phyloP scores from a whole-genome alignment of 2,888 invertebrate species.

The Calliphora vomitoria region DNA sequence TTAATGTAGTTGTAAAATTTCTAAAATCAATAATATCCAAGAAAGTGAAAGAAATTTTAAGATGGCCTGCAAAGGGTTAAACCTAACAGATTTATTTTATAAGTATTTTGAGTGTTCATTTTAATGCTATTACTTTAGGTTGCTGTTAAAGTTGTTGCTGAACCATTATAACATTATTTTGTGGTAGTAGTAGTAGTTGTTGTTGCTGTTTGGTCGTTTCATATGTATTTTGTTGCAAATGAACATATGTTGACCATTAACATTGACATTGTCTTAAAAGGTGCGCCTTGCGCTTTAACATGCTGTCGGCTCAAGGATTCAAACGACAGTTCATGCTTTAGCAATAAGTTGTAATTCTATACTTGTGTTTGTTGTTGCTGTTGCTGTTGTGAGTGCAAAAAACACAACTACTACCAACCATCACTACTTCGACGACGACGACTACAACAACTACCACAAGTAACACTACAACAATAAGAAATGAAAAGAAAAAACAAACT shows the following conservation, averaged over 20 bases:
- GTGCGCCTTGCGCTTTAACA: constrained; percentile 76
- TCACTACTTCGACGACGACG: constrained; percentile 38
- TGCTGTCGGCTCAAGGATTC: constrained; percentile 71
- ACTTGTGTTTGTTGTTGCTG: constrained; percentile 45
- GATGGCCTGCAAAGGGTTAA: constrained; percentile 41
- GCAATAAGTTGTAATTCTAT: constrained; percentile 69
- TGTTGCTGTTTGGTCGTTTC: constrained; percentile 41
- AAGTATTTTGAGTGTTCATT: constrained; percentile 54
- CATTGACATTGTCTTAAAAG: constrained; percentile 78
- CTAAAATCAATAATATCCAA: too few species aligned
- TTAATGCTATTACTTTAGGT: constrained; percentile 69
- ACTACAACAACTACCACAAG: constrained; percentile 45
- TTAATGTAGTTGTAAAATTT: too few species aligned
- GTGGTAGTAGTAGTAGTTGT: constrained; percentile 8
- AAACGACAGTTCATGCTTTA: constrained; percentile 69
- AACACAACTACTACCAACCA: constrained; percentile 34
- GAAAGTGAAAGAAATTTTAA: too few species aligned
- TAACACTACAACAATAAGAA: constrained; percentile 43
- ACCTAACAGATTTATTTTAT: constrained; percentile 30
- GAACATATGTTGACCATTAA: constrained; percentile 79
- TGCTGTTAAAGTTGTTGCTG: constrained; percentile 32
- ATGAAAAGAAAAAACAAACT: neutral
- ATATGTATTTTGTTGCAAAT: constrained; percentile 68
- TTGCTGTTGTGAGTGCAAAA: constrained; percentile 40
- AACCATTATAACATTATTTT: constrained; percentile 29